Evolutionary conservation across 1,140 invertebrate species (phyloP), one percentile per base, ranked within the genome.

Genomic region (Muscidifurax raptorellus): DNA sequence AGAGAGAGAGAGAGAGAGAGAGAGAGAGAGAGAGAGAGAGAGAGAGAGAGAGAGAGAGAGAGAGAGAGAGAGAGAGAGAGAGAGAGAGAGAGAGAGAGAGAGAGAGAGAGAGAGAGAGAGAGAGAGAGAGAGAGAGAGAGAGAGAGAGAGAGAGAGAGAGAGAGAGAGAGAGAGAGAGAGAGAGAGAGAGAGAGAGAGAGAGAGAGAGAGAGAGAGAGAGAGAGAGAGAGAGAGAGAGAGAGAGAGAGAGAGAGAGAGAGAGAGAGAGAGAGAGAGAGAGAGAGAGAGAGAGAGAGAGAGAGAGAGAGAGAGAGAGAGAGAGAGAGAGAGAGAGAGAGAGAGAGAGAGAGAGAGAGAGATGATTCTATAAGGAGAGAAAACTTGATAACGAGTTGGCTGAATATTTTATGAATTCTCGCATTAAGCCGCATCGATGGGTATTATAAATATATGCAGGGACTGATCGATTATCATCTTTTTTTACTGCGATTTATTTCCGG

Each of bases 391-490:
- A 47, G 22, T 78, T 30, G 52, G 52, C 30, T 79, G 77, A 32
- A 67, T 82, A 22, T 9, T 32, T 32, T 30, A 27, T 76, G 22
- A 27, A 66, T 64, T 18, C 32, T 15, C 4, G 40, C n/a, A 15
- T n/a, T 28, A 13, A 44, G 74, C 40, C 44, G n/a, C n/a, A 12
- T 36, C 74, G 32, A 9, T n/a, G 3, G 2, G 32, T 74, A 22
- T 32, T 15, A 30, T 15, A 15, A 36, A 28, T 25, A 25, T 28
- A 25, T 28, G 71, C 13, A 12, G 13, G 0, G 13, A 32, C 66
- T 80, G 12, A 71, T 80, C 40, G 79, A 80, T 80, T 71, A 80
- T 80, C 66, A 18, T 75, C 9, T 30, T 36, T 44, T 75, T 66
- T 76, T 67, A 44, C 22, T 36, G 32, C 1, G 6, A 83, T 77